Conservation (phyloP, 92 coral and sea anemone genomes). For the Hydrozoanthus gracilis region DNA sequence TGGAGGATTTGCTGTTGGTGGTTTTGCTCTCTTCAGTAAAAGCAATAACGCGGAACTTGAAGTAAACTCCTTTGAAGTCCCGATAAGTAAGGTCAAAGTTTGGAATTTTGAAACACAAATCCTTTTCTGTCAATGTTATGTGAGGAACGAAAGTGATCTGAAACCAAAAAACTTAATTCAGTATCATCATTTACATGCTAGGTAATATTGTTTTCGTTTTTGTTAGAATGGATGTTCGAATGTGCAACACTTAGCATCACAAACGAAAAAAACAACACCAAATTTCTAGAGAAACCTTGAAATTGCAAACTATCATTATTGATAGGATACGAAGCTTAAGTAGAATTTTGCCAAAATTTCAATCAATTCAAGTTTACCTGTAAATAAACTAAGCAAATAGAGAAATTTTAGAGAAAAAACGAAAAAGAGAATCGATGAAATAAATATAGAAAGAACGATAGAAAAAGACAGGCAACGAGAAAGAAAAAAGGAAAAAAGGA, state of each 20-base stretch:
- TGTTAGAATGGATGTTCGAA: not conserved
- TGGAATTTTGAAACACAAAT: not conserved
- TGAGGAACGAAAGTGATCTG: slow-evolving; percentile 17
- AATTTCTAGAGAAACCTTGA: no score
- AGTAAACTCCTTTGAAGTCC: not conserved
- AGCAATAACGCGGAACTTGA: slow-evolving; percentile 28
- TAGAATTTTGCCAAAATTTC: no score
- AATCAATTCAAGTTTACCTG: no score
- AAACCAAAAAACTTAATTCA: not conserved
- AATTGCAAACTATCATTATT: no score
- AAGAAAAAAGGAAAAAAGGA: no score
- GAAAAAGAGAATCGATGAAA: no score
- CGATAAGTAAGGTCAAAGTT: not conserved
- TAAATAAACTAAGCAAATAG: no score
- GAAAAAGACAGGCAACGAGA: no score
- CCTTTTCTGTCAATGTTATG: slow-evolving; percentile 1
- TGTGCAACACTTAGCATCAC: not conserved
- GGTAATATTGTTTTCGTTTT: not conserved
- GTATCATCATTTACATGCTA: not conserved
- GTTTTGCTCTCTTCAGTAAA: slow-evolving; percentile 37
- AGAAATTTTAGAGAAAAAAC: no score
- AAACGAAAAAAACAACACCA: no score
- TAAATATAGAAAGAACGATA: no score
- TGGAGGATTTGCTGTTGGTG: slow-evolving; percentile 8
- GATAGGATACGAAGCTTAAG: no score